These are phyloP conservation scores for Ips nitidus DNA, from an alignment of 1,140 invertebrate species.

Conservation along the genomic window DNA sequence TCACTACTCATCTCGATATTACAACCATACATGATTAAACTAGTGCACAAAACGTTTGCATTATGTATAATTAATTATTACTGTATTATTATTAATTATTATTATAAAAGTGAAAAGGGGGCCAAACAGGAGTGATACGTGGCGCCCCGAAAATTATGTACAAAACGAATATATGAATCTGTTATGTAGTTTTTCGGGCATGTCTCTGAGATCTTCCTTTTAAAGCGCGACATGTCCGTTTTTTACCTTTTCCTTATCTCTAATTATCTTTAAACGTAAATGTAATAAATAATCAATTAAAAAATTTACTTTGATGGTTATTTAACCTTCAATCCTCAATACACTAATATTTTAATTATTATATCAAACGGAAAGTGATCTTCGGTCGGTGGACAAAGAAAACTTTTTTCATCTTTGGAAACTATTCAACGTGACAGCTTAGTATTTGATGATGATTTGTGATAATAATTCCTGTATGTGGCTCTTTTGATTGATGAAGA, in stretches of 20 bases:
- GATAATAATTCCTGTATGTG: too few species aligned
- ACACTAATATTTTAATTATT: too few species aligned
- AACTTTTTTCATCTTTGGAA: too few species aligned
- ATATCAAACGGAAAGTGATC: too few species aligned
- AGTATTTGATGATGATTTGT: too few species aligned
- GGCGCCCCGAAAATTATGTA: neutral
- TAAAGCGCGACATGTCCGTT: constrained; percentile 28
- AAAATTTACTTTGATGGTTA: constrained; percentile 38
- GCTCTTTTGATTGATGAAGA: too few species aligned
- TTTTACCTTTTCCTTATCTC: constrained; percentile 29
- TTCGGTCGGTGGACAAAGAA: too few species aligned
- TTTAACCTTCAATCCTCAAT: constrained; percentile 8
- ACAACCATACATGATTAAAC: neutral
- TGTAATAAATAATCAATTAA: constrained; percentile 28
- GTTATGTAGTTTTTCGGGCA: constrained; percentile 23
- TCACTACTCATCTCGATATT: too few species aligned
- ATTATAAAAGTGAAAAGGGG: neutral
- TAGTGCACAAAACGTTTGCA: neutral
- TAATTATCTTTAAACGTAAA: constrained; percentile 26
- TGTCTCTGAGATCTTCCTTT: constrained; percentile 30
- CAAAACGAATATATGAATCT: neutral
- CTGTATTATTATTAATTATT: neutral
- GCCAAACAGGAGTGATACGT: neutral
- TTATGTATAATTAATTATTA: neutral
- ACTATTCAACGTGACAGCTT: too few species aligned